phyloP scores from a whole-genome alignment of 2,888 invertebrate genomes.

The Coronaproctus castanopsis region DNA sequence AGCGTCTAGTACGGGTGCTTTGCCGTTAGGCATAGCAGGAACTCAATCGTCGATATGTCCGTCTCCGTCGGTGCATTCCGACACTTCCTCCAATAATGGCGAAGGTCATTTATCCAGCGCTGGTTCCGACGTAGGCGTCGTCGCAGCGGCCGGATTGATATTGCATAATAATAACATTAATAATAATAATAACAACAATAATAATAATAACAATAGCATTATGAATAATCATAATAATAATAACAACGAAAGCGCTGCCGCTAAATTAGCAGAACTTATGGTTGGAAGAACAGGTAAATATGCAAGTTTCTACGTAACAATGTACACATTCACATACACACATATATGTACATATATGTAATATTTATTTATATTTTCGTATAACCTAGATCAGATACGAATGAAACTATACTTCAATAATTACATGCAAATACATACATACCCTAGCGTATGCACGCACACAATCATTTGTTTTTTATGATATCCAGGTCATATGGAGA shows the following conservation, averaged over 20 bases:
- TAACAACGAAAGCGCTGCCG: slow-evolving; percentile 32
- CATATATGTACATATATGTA: background rate
- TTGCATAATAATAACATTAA: slow-evolving; percentile 40
- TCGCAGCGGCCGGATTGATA: slow-evolving; percentile 11
- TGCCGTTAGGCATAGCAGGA: slow-evolving; percentile 21
- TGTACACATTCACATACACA: background rate
- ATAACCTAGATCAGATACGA: background rate
- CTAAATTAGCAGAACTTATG: slow-evolving; percentile 23
- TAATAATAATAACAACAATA: slow-evolving; percentile 29
- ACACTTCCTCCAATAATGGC: slow-evolving; percentile 54
- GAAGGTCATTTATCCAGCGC: slow-evolving; percentile 18
- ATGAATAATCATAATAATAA: slow-evolving; percentile 40
- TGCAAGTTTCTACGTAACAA: no score
- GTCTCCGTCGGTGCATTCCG: slow-evolving; percentile 67
- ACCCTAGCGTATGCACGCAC: no score
- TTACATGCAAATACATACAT: background rate
- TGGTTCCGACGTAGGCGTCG: slow-evolving; percentile 11
- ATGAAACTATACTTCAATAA: background rate
- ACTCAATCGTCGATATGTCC: slow-evolving; percentile 34
- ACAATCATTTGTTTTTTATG: no score
- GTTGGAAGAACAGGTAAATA: slow-evolving; percentile 21
- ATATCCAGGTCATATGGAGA: no score
- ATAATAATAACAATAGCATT: slow-evolving; percentile 8
- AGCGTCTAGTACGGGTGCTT: slow-evolving; percentile 41
- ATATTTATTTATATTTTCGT: background rate